These are phyloP conservation scores for Xenentodon cancila DNA, from an alignment of 2,797 vertebrate genomes.

Conservation along the genomic window DNA sequence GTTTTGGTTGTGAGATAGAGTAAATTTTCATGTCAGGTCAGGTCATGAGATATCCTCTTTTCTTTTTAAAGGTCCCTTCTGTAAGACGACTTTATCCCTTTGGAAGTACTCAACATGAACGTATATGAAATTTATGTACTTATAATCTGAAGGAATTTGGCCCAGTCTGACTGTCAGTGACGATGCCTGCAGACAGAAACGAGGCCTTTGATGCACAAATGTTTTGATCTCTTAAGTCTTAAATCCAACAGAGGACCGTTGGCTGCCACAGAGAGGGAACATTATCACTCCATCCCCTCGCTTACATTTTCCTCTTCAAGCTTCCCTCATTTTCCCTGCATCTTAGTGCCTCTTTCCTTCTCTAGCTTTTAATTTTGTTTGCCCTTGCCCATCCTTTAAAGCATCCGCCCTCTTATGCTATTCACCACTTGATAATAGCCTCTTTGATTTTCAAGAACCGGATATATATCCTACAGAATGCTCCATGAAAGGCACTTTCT, in stretches of 20 bases:
- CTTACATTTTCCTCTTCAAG: slow-evolving; percentile 44
- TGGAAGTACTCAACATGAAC: slow-evolving; percentile 38
- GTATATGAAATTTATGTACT: slow-evolving; percentile 46
- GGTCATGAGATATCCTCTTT: slow-evolving; percentile 12
- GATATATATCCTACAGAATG: slow-evolving; percentile 14
- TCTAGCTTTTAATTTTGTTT: slow-evolving; percentile 44
- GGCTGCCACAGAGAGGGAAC: slow-evolving; percentile 50
- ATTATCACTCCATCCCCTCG: slow-evolving; percentile 58
- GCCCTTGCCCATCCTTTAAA: slow-evolving; percentile 44
- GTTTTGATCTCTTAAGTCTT: slow-evolving; percentile 76
- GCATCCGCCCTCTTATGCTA: slow-evolving; percentile 45
- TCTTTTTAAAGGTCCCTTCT: neutral
- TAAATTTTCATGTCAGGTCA: slow-evolving; percentile 20
- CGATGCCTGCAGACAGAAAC: slow-evolving; percentile 68
- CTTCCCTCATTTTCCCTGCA: neutral
- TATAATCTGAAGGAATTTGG: slow-evolving; percentile 49
- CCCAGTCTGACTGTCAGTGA: slow-evolving; percentile 37
- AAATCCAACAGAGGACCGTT: slow-evolving; percentile 62
- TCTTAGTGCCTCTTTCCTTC: slow-evolving; percentile 18
- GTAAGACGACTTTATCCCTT: slow-evolving; percentile 6
- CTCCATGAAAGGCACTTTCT: too few species aligned
- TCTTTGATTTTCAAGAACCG: slow-evolving; percentile 51
- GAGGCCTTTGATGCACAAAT: slow-evolving; percentile 68
- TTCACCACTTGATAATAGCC: slow-evolving; percentile 59
- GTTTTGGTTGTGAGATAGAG: slow-evolving; percentile 1